Evolutionary conservation across 1,140 invertebrate species (phyloP).

Genomic region (Drosophila kurseongensis): DNA sequence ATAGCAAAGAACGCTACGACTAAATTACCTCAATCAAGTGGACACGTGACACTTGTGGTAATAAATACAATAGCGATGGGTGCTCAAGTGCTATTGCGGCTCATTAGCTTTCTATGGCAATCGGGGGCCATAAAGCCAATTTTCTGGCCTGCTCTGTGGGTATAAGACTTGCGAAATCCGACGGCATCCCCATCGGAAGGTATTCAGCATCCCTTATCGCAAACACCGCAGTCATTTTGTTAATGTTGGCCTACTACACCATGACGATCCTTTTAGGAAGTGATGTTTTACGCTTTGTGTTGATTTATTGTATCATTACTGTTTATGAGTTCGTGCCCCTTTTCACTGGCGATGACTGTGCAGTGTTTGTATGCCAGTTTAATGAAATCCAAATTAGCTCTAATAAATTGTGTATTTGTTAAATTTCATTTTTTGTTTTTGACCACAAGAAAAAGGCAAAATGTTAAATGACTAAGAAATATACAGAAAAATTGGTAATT

Average conservation of each 20-base stretch:
- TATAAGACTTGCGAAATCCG: slow-evolving; percentile 13
- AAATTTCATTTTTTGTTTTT: slow-evolving; percentile 2
- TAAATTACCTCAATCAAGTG: slow-evolving; percentile 60
- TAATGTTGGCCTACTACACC: slow-evolving; percentile 55
- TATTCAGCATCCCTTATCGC: slow-evolving; percentile 59
- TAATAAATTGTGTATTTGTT: slow-evolving; percentile 31
- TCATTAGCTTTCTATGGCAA: slow-evolving; percentile 76
- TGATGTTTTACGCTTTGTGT: slow-evolving; percentile 45
- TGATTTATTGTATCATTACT: slow-evolving; percentile 75
- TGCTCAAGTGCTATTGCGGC: slow-evolving; percentile 68
- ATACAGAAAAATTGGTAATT: not conserved
- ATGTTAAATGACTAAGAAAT: not conserved
- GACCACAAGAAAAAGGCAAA: not conserved
- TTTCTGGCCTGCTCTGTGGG: slow-evolving; percentile 17
- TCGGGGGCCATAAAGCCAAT: slow-evolving; percentile 43
- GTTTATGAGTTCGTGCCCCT: slow-evolving; percentile 53
- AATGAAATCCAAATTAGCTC: slow-evolving; percentile 31
- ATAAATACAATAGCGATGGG: slow-evolving; percentile 57
- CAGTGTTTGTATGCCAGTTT: slow-evolving; percentile 30
- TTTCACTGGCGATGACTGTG: slow-evolving; percentile 41
- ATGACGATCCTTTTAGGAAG: slow-evolving; percentile 65
- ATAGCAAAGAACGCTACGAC: slow-evolving; percentile 67
- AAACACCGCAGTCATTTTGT: slow-evolving; percentile 67
- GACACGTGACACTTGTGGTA: slow-evolving; percentile 76
- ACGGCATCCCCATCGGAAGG: slow-evolving; percentile 14